Base-by-base conservation (phyloP, 2,113 vertebrate species). In the Cyprinodon variegatus region DNA sequence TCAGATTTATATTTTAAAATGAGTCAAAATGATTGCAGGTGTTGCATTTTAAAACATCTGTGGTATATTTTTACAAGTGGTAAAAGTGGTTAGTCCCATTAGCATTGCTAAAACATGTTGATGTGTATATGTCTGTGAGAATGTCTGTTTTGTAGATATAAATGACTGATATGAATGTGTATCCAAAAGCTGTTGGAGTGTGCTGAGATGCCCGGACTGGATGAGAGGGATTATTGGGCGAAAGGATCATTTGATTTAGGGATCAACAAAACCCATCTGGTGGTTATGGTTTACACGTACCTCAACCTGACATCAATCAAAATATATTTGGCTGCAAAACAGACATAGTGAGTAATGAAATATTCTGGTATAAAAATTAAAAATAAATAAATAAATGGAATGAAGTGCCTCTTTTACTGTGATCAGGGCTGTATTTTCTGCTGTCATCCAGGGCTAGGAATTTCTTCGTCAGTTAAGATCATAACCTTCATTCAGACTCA, bases 171-270 rank as follows among this genome's bases (percentile, higher is more conserved):
- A 41, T 41, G 41, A 29, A 29, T 29, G 29, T 41, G 43, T 45
- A 45, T 45, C 43, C 43, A 45, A 45, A 45, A 10, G 72, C 61
- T 65, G 61, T 70, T 75, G 3, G 1, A 81, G 79, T 74, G 78
- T 57, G 0, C 81, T 70, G 45, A 59, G 36, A 85, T 86, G 84
- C 76, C 78, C 76, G 86, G 82, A 87, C 87, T 90, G 89, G 85
- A 90, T 90, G 88, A 91, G 87, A 62, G 65, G 88, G 90, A 92
- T 92, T 93, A 93, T 84, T 86, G 76, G 87, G 53, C 75, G 86
- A 80, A 90, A 86, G 86, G 90, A 89, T 92, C 85, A 90, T 92
- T 92, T 90, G 70, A 88, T 89, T 91, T 90, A 89, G 79, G 88
- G 90, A 87, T 91, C 86, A 92, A 91, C 84, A 86, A 68, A 70